Base-by-base conservation (phyloP, 2,113 vertebrate species). In the Myotis davidii region DNA sequence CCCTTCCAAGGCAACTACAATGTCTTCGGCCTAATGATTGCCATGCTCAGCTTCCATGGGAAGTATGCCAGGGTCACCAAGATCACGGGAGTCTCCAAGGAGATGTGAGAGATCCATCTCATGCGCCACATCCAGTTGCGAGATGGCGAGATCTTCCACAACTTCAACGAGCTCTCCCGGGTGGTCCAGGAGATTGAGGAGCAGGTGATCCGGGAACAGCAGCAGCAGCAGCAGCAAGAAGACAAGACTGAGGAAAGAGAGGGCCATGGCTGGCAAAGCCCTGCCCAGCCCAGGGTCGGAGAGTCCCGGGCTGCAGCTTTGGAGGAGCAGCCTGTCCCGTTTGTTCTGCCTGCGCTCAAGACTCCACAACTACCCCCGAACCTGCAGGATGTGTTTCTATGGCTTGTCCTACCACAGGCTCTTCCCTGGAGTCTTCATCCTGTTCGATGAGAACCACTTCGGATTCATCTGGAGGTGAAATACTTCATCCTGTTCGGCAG, bases 1-100 rank as follows among this genome's bases (percentile, higher is more conserved):
- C 99, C 99, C 90, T 99, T 99, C 97, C 99, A 99, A 96, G 99
- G 99, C 50, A 99, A 99, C 0, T 99, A 99, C 0, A 99, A 99
- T 54, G 99, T 99, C 97, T 99, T 99, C 0, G 99, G 99, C 21
- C 98, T 99, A 96, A 99, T 99, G 98, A 42, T 42, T 42, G 42
- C 42, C 42, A 42, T 42, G 42, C 42, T 42, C 42, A 42, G 42
- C 42, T 42, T 42, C 42, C 42, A 42, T 42, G 42, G 42, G 42
- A 42, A 42, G 42, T 42, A 42, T 42, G 42, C 42, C 42, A 42
- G 42, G 6, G 42, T 42, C 42, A 42, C 42, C 5, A 42, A 42
- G 42, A 42, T 42, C 42, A 99, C 99, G 99, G 99, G 99, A 42
- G 99, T 99, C 97, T 99, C 99, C 81, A 99, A 99, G 96, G 99